These are phyloP conservation scores for Sminthurinus aureus DNA, from an alignment of 2,888 invertebrate genomes.

Conservation along the genomic window DNA sequence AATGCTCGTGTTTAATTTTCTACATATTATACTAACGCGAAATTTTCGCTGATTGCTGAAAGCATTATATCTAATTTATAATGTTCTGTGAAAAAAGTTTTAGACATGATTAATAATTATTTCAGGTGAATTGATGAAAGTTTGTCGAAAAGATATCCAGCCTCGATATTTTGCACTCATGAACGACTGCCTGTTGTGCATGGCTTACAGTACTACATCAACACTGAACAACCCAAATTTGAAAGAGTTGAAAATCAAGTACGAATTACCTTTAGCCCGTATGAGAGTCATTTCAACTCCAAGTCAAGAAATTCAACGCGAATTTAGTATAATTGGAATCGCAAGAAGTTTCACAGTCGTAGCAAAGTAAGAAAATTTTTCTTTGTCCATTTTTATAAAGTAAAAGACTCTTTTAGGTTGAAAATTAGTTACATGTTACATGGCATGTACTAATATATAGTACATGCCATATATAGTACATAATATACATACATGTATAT, in stretches of 20 bases:
- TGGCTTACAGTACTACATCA: constrained; percentile 62
- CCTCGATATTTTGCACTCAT: constrained; percentile 71
- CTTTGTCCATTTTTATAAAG: not conserved
- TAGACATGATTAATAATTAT: not conserved
- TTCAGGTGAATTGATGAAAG: constrained; percentile 45
- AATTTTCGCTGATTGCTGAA: too few species aligned
- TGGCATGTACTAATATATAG: not conserved
- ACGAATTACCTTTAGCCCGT: constrained; percentile 66
- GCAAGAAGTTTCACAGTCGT: constrained; percentile 68
- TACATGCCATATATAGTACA: not conserved
- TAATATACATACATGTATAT: too few species aligned
- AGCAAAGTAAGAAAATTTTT: constrained; percentile 64
- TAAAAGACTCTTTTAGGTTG: not conserved
- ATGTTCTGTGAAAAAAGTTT: too few species aligned
- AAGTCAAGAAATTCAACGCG: constrained; percentile 65
- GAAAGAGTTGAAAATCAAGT: constrained; percentile 63
- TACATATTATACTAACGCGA: too few species aligned
- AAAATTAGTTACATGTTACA: not conserved
- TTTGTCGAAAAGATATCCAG: constrained; percentile 71
- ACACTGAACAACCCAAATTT: constrained; percentile 59
- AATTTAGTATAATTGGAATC: constrained; percentile 68
- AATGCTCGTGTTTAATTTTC: too few species aligned
- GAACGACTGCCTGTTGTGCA: constrained; percentile 65
- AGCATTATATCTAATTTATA: too few species aligned
- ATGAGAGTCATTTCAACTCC: constrained; percentile 65